Base-by-base conservation (phyloP, 37 sponge, comb jelly and placozoan genomes). In the Geodia barretti region DNA sequence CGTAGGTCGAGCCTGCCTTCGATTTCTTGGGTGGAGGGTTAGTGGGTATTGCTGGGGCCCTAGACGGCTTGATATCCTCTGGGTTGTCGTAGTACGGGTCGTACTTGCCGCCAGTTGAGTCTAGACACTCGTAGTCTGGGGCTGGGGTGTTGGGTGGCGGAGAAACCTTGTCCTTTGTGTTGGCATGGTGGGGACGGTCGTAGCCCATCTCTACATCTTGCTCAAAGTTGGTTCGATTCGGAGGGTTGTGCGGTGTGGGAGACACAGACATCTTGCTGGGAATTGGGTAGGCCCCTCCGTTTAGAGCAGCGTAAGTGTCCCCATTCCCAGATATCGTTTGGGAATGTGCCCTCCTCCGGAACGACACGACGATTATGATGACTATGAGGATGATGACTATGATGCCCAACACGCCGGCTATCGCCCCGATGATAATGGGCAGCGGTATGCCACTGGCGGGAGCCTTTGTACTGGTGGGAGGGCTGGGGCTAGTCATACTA, bases 41-140 rank as follows among this genome's bases (percentile, higher is more conserved):
- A 33, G 60, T 70, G 23, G 67, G 68, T 37, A 62, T 21, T 4
- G 74, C 35, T 23, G 41, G 25, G 24, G 82, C 54, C 14, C 54
- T 38, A 5, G 26, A 30, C 9, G 66, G 69, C 35, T 74, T 79
- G 33, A 64, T 30, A 29, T 83, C 79, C 4, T 88, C 84, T 64
- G 89, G 84, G 30, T 63, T 73, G n/a, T 79, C 87, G 41, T 86
- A 86, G 73, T 86, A 86, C 14, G 86, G 86, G 33, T 86, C 87
- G 4, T 72, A 73, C 75, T 74, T 79, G 20, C 34, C 68, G 37
- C 71, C 70, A 14, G 33, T 31, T n/a, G n/a, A n/a, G 0, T 34
- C 65, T 35, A 21, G 40, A 67, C 41, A 5, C 42, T 70, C 29
- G 43, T 47, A 32, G 33, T 43, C 0, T 39, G 21, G 68, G 36